Conservation (phyloP, 2,113 vertebrate genomes). For the Bungarus multicinctus region DNA sequence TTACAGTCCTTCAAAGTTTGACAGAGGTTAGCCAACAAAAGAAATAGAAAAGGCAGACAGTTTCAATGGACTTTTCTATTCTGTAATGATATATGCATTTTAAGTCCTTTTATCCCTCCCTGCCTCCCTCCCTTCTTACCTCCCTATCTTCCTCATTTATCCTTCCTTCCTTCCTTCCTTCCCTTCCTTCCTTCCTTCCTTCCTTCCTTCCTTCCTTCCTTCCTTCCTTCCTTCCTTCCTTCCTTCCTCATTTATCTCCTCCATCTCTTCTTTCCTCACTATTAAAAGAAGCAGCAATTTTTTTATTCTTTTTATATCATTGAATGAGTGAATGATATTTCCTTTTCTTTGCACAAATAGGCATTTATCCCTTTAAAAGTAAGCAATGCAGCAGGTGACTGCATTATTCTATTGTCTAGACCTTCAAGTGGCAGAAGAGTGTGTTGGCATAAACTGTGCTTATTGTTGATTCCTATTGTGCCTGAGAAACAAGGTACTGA, state of each 20-base stretch:
- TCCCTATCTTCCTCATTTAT: neutral
- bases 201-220: constrained; percentile 10
- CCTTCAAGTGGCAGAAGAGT: neutral
- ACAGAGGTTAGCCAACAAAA: constrained; percentile 53
- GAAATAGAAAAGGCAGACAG: constrained; percentile 31
- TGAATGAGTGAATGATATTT: constrained; percentile 55
- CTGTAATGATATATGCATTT: constrained; percentile 24
- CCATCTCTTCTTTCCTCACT: neutral
- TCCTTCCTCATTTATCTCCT: neutral
- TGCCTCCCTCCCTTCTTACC: neutral
- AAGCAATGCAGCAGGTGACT: constrained; percentile 29
- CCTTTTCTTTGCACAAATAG: constrained; percentile 55
- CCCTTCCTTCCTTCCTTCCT: neutral
- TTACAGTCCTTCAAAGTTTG: constrained; percentile 41
- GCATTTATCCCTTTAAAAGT: constrained; percentile 34
- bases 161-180: neutral
- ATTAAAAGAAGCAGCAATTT: constrained; percentile 60
- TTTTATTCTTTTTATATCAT: constrained; percentile 55
- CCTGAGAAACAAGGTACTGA: neutral
- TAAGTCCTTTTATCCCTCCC: constrained; percentile 9
- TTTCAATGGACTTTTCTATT: constrained; percentile 45
- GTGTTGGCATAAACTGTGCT: neutral
- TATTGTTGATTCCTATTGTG: neutral
- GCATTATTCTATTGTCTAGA: neutral
- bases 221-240: neutral